phyloP scores from a whole-genome alignment of 2,113 vertebrate genomes.

The Amblyornis subalaris region DNA sequence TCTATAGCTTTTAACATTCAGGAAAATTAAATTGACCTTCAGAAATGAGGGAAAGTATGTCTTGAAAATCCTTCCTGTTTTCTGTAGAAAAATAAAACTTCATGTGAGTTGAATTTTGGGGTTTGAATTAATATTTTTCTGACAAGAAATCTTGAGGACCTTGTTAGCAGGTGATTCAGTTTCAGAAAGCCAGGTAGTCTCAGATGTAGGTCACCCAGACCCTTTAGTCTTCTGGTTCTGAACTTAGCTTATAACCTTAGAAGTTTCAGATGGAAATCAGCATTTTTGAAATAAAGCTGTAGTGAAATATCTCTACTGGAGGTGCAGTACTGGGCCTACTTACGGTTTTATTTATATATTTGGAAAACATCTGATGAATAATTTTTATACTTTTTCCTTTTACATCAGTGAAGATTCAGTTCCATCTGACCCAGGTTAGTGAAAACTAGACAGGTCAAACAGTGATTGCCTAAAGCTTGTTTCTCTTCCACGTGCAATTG shows the following conservation, averaged over 20 bases:
- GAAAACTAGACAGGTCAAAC: not conserved
- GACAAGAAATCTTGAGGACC: not conserved
- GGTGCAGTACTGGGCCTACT: not conserved
- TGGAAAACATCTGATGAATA: not conserved
- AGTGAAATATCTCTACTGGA: not conserved
- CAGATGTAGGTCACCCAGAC: not conserved
- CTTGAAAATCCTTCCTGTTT: not conserved
- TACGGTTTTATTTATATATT: not conserved
- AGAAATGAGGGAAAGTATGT: not conserved
- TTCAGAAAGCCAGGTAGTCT: not conserved
- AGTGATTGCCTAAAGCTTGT: not conserved
- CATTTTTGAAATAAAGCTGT: not conserved
- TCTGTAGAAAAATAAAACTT: not conserved
- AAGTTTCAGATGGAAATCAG: not conserved
- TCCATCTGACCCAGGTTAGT: not conserved
- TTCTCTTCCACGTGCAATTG: not conserved
- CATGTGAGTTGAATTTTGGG: not conserved
- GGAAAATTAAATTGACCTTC: not conserved
- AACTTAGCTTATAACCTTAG: not conserved
- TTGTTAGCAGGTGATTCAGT: not conserved
- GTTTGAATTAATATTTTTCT: not conserved
- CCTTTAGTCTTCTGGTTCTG: not conserved
- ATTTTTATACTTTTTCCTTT: not conserved
- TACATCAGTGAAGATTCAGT: not conserved
- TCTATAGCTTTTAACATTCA: not conserved